Evolutionary conservation across 2,797 vertebrate species (phyloP), one percentile per base, ranked within the genome.

Genomic region (Artibeus lituratus): DNA sequence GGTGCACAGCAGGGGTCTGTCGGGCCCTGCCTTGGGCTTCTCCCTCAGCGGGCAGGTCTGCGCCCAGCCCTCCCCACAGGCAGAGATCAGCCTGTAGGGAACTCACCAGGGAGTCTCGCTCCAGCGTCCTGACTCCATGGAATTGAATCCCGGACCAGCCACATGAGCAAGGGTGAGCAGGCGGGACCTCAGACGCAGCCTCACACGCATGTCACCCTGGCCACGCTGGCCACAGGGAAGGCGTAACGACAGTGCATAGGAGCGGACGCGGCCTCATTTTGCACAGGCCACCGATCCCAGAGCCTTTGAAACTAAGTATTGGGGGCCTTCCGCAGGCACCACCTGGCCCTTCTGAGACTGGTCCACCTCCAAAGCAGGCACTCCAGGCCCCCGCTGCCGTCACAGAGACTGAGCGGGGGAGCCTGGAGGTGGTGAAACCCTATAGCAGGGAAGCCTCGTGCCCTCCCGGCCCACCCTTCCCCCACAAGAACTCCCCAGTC

Each of bases 221-320:
- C 3, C 72, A 47, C 24, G 19, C 57, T 19, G 51, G 78, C 73
- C 44, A 29, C 2, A 24, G 59, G 49, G 35, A 88, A 96, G 55
- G 37, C 77, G 14, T 89, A 87, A 94, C 89, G 81, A 92, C 72
- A 35, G 51, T 15, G 47, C 59, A 3, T 14, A 24, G 59, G 44
- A 86, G 62, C 39, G 93, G 85, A 87, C 39, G 53, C 72, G 85
- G 62, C 69, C 96, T 92, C 62, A 51, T 69, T 94, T 87, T 83
- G 47, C 57, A 87, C 9, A 81, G 95, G 92, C 90, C 97, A 74
- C 24, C 12, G 57, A 85, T 95, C 87, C 59, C 57, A 44, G 83
- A 98, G 73, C 65, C 78, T 96, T 95, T 96, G 88, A 97, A 95
- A 82, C 8, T 94, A 85, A 73, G 73, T 94, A 96, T 24, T 5